These are phyloP conservation scores for Arvicanthis niloticus DNA, from an alignment of 2,113 vertebrate species.

Conservation along the genomic window DNA sequence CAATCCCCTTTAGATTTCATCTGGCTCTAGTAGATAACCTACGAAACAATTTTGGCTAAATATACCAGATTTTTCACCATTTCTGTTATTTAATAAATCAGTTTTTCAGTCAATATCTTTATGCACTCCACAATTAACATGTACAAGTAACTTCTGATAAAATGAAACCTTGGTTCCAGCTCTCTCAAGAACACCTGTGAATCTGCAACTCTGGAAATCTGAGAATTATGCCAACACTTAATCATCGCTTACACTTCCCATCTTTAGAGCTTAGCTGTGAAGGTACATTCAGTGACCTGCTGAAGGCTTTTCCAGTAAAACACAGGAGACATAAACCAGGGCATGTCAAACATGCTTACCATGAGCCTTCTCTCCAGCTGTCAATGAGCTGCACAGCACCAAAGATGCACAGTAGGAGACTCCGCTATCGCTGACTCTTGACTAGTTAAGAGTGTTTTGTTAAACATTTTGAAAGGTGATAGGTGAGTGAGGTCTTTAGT, in stretches of 20 bases:
- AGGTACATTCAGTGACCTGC: conserved; percentile 57
- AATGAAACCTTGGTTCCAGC: conserved; percentile 26
- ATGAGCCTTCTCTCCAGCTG: conserved; percentile 59
- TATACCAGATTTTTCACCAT: not conserved
- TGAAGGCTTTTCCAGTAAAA: conserved; percentile 67
- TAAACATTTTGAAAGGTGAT: conserved; percentile 69
- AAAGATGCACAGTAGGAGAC: conserved; percentile 58
- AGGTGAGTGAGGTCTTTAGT: conserved; percentile 68
- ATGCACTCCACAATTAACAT: conserved; percentile 47
- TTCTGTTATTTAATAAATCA: not conserved
- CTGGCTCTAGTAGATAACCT: not conserved
- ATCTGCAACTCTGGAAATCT: conserved; percentile 51
- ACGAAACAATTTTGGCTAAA: not conserved
- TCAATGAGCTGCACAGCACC: not conserved
- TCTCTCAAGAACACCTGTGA: conserved; percentile 54
- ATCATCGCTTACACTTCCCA: conserved; percentile 67
- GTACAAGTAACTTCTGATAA: not conserved
- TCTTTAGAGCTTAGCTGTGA: conserved; percentile 71
- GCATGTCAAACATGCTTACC: conserved; percentile 59
- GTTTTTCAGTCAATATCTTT: not conserved
- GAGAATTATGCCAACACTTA: conserved; percentile 50
- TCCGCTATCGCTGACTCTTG: conserved; percentile 49
- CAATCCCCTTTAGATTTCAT: not conserved
- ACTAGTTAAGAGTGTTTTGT: conserved; percentile 63
- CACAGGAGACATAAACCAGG: conserved; percentile 67